Evolutionary conservation across 2,113 vertebrate species (phyloP).

Genomic region (Galeopterus variegatus): DNA sequence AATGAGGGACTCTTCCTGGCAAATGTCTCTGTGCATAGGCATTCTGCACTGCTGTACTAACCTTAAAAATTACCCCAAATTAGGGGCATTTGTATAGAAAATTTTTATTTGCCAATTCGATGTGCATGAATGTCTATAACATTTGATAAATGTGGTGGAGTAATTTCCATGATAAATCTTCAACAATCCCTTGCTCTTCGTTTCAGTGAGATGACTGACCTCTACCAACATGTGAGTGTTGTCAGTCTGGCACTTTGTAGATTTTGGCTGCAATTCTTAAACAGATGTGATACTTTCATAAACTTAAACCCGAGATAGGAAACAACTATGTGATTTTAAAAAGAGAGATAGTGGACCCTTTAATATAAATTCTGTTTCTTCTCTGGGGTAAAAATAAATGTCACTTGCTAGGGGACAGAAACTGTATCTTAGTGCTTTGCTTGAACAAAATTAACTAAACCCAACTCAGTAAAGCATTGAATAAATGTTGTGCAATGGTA

Average conservation of each 20-base stretch:
- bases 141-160: not conserved
- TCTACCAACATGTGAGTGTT: not conserved
- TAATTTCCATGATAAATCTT: not conserved
- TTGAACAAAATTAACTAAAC: slow-evolving; percentile 24
- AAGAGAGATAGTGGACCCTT: not conserved
- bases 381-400: not conserved
- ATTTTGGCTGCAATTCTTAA: not conserved
- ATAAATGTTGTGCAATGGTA: not conserved
- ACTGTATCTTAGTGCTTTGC: not conserved
- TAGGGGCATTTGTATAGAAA: not conserved
- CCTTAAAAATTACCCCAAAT: not conserved
- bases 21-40: not conserved
- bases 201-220: not conserved
- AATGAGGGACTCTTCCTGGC: not conserved
- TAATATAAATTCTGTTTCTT: not conserved
- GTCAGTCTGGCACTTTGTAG: not conserved
- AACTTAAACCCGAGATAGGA: not conserved
- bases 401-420: not conserved
- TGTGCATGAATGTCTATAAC: not conserved
- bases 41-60: not conserved
- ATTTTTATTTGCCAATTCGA: not conserved
- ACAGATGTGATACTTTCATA: not conserved
- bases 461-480: not conserved
- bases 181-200: not conserved
- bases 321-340: not conserved